Conservation (phyloP, 1,140 invertebrate genomes). For the Orchestia grillus region DNA sequence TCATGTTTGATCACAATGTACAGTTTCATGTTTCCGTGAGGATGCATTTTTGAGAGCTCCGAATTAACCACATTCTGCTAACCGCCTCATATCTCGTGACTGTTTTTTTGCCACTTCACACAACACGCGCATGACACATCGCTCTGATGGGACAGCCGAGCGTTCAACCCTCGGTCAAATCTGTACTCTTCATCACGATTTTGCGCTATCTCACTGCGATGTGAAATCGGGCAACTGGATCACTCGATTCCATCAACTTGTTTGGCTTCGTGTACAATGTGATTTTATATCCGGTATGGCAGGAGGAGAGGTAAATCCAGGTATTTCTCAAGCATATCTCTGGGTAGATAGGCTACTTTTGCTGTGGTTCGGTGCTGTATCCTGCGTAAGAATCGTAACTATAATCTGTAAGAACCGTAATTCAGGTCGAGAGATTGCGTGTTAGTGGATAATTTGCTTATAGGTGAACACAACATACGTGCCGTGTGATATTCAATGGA, state of each 20-base stretch:
- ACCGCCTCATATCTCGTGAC: not conserved
- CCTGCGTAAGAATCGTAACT: slow-evolving; percentile 9
- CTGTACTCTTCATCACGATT: not conserved
- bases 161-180: not conserved
- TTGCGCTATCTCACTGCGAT: not conserved
- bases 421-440: slow-evolving; percentile 45
- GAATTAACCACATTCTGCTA: not conserved
- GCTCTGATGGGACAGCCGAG: not conserved
- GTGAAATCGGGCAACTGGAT: not conserved
- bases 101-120: not conserved
- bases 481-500: slow-evolving; percentile 16
- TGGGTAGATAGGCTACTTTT: not conserved
- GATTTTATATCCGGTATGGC: not conserved
- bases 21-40: not conserved
- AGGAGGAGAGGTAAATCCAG: not conserved
- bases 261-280: not conserved
- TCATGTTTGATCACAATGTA: not conserved
- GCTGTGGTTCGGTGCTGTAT: not conserved
- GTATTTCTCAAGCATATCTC: not conserved
- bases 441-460: slow-evolving; percentile 31
- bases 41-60: not conserved
- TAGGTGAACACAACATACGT: slow-evolving; percentile 9
- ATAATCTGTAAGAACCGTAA: slow-evolving; percentile 41
- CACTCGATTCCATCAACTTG: not conserved
- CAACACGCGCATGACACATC: not conserved